Percentiles rank a stretch among this genome's conserved stretches.
These are phyloP conservation scores for Drosophila setosimentum DNA, from an alignment of 2,888 invertebrate species.

Conservation along the genomic window DNA sequence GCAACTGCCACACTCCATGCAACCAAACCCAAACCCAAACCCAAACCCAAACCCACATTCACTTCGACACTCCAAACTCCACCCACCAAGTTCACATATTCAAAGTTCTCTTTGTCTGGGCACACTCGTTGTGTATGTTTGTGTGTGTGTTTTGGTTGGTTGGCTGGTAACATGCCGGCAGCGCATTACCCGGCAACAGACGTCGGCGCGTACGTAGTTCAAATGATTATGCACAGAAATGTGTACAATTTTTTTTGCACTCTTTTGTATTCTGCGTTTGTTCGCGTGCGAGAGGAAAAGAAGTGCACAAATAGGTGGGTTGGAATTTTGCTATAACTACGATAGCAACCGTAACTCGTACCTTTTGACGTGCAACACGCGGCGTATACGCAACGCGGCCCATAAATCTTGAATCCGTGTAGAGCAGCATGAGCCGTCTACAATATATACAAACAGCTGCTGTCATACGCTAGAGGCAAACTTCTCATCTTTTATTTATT, in stretches of 20 bases:
- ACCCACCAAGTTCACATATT: slow-evolving; percentile 16
- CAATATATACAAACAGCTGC: slow-evolving; percentile 74
- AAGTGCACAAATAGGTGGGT: slow-evolving; percentile 18
- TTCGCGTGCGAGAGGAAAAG: not conserved
- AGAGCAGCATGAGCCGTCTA: not conserved
- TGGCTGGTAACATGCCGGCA: slow-evolving; percentile 79
- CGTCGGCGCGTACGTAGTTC: slow-evolving; percentile 68
- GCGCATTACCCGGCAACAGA: slow-evolving; percentile 72
- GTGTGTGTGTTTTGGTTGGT: slow-evolving; percentile 53
- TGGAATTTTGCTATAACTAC: slow-evolving; percentile 50
- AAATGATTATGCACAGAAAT: slow-evolving; percentile 80
- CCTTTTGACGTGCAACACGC: slow-evolving; percentile 65
- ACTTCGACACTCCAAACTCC: not conserved
- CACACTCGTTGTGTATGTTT: slow-evolving; percentile 20
- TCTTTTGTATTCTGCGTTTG: slow-evolving; percentile 30
- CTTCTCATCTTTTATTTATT: slow-evolving; percentile 76
- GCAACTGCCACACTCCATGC: slow-evolving; percentile 33
- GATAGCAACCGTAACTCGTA: slow-evolving; percentile 47
- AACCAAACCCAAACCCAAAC: slow-evolving; percentile 2
- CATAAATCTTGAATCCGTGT: slow-evolving; percentile 69
- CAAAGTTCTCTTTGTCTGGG: slow-evolving; percentile 75
- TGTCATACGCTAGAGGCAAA: slow-evolving; percentile 73
- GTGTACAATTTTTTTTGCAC: slow-evolving; percentile 62
- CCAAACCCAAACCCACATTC: not conserved
- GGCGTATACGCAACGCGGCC: slow-evolving; percentile 70